These are phyloP conservation scores for Pipa parva DNA, from an alignment of 2,113 vertebrate species.

Conservation along the genomic window DNA sequence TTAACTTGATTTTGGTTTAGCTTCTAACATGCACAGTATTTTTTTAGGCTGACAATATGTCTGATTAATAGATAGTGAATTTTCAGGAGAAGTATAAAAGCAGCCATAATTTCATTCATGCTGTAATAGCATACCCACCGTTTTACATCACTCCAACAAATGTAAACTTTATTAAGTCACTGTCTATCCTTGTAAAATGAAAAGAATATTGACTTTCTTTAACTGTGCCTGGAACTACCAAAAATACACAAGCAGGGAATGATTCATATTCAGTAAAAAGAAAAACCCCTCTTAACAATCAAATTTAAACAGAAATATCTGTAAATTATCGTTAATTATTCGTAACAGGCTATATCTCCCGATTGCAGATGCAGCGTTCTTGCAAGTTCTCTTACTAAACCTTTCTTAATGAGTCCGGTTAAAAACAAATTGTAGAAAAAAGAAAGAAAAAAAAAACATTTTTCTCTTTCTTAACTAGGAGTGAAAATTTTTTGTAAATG, in stretches of 20 bases:
- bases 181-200: no score
- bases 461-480: not conserved
- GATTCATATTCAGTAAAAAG: no score
- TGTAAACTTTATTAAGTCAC: no score
- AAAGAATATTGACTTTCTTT: no score
- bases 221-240: no score
- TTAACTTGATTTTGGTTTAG: not conserved
- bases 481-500: constrained; percentile 10
- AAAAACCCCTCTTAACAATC: no score
- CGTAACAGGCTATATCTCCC: not conserved
- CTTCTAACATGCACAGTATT: not conserved
- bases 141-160: no score
- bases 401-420: no score
- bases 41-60: not conserved
- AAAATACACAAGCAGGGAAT: no score
- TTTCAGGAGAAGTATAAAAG: not conserved
- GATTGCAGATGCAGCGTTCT: not conserved
- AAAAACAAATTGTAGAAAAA: no score
- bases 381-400: not conserved
- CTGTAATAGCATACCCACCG: not conserved
- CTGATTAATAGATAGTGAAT: not conserved
- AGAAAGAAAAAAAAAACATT: not conserved
- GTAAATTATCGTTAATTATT: no score
- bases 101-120: not conserved
- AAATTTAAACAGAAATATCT: no score